Base-by-base conservation (phyloP, 1,140 invertebrate species). In the Drosophila kikkawai region DNA sequence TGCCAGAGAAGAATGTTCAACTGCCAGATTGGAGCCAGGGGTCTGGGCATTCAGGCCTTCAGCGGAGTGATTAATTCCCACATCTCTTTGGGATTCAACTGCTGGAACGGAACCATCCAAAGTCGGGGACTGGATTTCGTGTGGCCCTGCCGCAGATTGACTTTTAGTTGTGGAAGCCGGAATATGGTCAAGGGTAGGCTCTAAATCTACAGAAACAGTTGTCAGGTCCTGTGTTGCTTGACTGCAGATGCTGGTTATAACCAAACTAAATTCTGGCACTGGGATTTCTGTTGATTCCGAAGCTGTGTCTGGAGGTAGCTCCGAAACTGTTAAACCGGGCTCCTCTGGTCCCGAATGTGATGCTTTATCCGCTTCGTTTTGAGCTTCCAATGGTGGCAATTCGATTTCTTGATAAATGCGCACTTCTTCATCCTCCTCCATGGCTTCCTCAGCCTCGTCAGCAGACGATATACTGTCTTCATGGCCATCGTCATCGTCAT, bases 341-440 rank as follows among this genome's bases (percentile, higher is more conserved):
- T 50, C 48, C 26, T 32, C 19, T 22, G 45, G 39, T 0, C 1
- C 15, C 17, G 8, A 17, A 9, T 37, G 44, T 36, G 34, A n/a
- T 32, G 41, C 44, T 19, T 64, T 50, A 0, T 48, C 11, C 11
- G 9, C 1, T 7, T 68, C 55, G 9, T 39, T 41, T 39, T 29
- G 41, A 2, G 45, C 29, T 55, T 66, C 71, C 12, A 76, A 22
- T 17, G 79, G 87, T 3, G 64, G 83, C 34, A 88, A 39, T 42
- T 92, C 91, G 4, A 92, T 70, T 71, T 92, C 91, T 17, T 73
- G 79, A 60, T 92, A 92, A 29, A 91, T 86, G 7, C 91, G 78
- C 44, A 75, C 69, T 39, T 75, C 82, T 15, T 85, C 67, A 5
- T 79, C 75, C 22, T 82, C 75, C 32, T 90, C 85, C 64, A 78